These are phyloP conservation scores for Morpho helenor DNA, from an alignment of 2,888 invertebrate genomes.

Conservation along the genomic window DNA sequence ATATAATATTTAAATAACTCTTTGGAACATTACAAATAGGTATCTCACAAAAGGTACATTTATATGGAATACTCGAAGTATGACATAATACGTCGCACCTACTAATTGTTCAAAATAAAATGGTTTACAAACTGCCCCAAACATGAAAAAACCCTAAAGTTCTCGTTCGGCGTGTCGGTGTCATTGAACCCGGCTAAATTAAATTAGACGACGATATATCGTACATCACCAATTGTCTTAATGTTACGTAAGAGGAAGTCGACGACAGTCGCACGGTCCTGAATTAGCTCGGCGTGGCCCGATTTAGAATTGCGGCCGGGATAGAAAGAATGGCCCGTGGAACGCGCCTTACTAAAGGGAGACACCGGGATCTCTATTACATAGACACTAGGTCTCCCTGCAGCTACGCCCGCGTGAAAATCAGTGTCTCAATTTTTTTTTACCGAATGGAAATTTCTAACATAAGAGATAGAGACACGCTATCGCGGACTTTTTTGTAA, in stretches of 20 bases:
- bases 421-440: too few species aligned
- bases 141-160: not conserved
- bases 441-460: too few species aligned
- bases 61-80: too few species aligned
- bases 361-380: not conserved
- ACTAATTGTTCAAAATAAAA: not conserved
- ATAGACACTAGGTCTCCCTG: not conserved
- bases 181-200: conserved; percentile 21
- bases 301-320: conserved; percentile 67
- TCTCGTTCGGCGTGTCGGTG: conserved; percentile 7
- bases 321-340: conserved; percentile 55
- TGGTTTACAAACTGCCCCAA: not conserved
- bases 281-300: conserved; percentile 65
- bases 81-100: too few species aligned
- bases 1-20: too few species aligned
- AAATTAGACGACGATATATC: conserved; percentile 22
- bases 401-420: too few species aligned
- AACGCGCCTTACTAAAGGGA: conserved; percentile 14
- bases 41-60: too few species aligned
- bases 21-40: too few species aligned
- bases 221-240: conserved; percentile 44
- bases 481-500: too few species aligned
- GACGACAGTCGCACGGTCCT: conserved; percentile 36
- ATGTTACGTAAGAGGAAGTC: conserved; percentile 63
- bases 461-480: too few species aligned